Evolutionary conservation across 2,888 invertebrate genomes (phyloP), one percentile per base, ranked within the genome.

Genomic region (Hydraecia micacea): DNA sequence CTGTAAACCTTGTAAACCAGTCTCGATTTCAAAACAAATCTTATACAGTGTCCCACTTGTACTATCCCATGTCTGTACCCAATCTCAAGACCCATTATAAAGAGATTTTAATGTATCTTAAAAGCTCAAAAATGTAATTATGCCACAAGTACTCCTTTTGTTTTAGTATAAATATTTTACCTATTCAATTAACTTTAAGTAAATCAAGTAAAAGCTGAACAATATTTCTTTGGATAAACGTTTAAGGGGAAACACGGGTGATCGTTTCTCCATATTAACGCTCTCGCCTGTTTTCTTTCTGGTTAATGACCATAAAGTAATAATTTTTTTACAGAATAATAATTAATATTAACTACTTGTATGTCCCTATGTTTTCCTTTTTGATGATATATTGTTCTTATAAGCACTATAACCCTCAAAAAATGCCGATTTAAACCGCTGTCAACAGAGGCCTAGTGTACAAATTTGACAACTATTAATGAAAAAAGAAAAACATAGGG

Each of bases 1-100:
- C 88, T 92, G 91, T 90, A 90, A 92, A 86, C 88, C 88, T 76
- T 92, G 90, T 91, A 91, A 91, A 75, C 85, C 81, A 79, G 71
- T 76, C 62, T 58, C 62, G 62, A 68, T 63, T 73, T 74, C 62
- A 66, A 72, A 78, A 63, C 32, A 74, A 71, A 62, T n/a, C 36
- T 65, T 15, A n/a, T 55, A 9, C 18, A 52, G 6, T 58, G 28
- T 62, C 63, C 0, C 49, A 70, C 67, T 70, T 39, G 2, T 2
- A n/a, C 32, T 36, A 58, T 66, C 42, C 46, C 66, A 80, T 49
- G 49, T 36, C 62, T 68, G 52, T 71, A 9, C 80, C 46, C 7
- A 58, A 65, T 46, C 28, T 32, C 58, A 80, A 73, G 18, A 79
- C 13, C 8, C 58, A 84, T 80, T 65, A 63, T 62, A 72, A 65